phyloP scores from a whole-genome alignment of 2,888 invertebrate species.

The Ormyrus rosae region DNA sequence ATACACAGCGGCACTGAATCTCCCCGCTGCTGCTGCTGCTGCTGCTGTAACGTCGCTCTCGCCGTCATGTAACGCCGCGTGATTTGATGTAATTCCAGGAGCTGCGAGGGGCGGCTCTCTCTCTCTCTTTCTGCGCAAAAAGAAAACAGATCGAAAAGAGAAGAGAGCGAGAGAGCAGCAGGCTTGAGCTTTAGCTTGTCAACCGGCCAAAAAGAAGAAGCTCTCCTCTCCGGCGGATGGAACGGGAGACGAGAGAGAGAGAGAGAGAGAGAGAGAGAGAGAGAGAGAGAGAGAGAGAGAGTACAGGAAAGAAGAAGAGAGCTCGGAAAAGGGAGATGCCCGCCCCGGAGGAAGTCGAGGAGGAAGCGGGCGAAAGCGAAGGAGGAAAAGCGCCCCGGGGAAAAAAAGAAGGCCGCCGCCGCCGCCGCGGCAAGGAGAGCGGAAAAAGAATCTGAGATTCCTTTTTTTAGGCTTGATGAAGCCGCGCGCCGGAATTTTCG shows the following conservation, averaged over 20 bases:
- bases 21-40: too few relatives aligned
- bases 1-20: too few relatives aligned
- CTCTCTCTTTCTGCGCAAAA: too few relatives aligned
- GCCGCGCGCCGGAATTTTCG: not conserved
- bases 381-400: not conserved
- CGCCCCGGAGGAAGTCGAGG: not conserved
- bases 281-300: constrained; percentile 23
- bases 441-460: constrained; percentile 21
- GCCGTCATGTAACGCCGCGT: constrained; percentile 21
- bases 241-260: constrained; percentile 1
- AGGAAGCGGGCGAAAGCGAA: not conserved
- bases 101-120: not conserved
- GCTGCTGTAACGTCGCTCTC: not conserved
- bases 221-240: too few relatives aligned
- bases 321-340: not conserved
- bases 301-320: not conserved
- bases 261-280: constrained; percentile 21
- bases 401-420: not conserved
- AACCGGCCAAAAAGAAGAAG: too few relatives aligned
- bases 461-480: constrained; percentile 35
- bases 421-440: too few relatives aligned
- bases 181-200: too few relatives aligned
- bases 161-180: too few relatives aligned
- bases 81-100: constrained; percentile 21
- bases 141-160: too few relatives aligned